A percentile compares a stretch with the other conserved stretches of the same genome.
These are phyloP conservation scores for Torymus aiolomorphi DNA, from an alignment of 2,888 invertebrate species.

Conservation along the genomic window DNA sequence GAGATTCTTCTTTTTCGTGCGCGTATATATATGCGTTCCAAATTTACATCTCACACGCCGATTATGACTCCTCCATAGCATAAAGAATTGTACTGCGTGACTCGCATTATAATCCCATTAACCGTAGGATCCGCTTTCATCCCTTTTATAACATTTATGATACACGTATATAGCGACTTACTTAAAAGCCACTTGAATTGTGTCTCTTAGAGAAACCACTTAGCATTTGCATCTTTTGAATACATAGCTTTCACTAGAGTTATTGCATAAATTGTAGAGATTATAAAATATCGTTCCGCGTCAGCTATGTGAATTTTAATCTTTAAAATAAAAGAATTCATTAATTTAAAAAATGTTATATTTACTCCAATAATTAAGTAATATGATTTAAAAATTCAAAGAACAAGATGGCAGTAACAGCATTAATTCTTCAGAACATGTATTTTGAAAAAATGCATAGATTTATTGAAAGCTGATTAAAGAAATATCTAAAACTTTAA, in stretches of 20 bases:
- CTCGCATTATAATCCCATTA: slow-evolving; percentile 36
- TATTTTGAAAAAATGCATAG: no score
- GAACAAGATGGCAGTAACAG: no score
- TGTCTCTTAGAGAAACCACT: slow-evolving; percentile 30
- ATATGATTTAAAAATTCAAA: no score
- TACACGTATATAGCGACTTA: slow-evolving; percentile 30
- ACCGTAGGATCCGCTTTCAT: slow-evolving; percentile 30
- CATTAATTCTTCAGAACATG: no score
- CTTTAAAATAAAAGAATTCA: background rate
- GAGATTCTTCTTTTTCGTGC: slow-evolving; percentile 41
- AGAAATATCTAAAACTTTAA: no score
- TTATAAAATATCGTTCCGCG: background rate
- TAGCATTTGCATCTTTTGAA: slow-evolving; percentile 39
- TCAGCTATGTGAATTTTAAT: background rate
- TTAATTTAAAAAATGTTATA: no score
- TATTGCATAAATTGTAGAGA: slow-evolving; percentile 36
- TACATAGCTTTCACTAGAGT: slow-evolving; percentile 30
- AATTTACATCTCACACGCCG: slow-evolving; percentile 30
- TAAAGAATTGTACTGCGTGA: slow-evolving; percentile 26
- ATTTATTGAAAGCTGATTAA: no score
- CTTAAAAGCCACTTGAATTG: slow-evolving; percentile 13
- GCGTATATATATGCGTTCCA: slow-evolving; percentile 10
- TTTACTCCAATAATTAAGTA: no score
- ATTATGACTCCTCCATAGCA: slow-evolving; percentile 30
- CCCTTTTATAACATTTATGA: slow-evolving; percentile 13